Evolutionary conservation across 2,797 vertebrate species (phyloP), one percentile per base, ranked within the genome.

Genomic region (Lophius americanus): DNA sequence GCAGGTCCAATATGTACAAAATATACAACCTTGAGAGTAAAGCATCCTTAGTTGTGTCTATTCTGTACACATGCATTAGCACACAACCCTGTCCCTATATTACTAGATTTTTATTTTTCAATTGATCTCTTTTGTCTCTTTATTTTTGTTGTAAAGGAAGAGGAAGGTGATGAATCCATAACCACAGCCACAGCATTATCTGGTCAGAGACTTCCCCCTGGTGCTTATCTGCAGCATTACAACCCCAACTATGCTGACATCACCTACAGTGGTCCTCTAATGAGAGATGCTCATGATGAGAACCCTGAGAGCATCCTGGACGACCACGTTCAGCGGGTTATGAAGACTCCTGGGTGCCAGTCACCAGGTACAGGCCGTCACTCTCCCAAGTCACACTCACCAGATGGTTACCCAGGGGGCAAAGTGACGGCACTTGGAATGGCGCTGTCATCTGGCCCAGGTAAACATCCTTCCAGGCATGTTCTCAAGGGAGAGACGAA

Each of bases 271-370:
- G 94, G 93, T 47, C 86, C 93, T 68, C 89, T 92, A 55, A 75
- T 94, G 65, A 92, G 93, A 57, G 97, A 99, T 1, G 94, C 95
- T 0, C 97, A 98, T 0, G 98, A 99, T 79, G 98, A 99, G 77
- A 96, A 99, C 89, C 98, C 98, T 0, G 97, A 99, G 81, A 97
- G 95, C 90, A 99, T 99, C 88, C 93, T 99, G 12, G 98, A 99
- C 0, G 98, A 99, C 57, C 98, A 99, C 0, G 98, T 99, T 9
- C 96, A 97, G 81, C 94, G 98, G 0, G 98, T 99, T 72, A 97
- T 99, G 97, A 96, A 97, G 89, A 99, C 97, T 0, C 98, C 98
- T 0, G 95, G 96, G 67, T 96, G 97, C 86, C 97, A 97, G 72
- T 99, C 97, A 0, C 97, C 97, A 0, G 95, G 97, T 2, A 94